Base-by-base conservation (phyloP, 1,140 invertebrate genomes). In the Hestina assimilis region DNA sequence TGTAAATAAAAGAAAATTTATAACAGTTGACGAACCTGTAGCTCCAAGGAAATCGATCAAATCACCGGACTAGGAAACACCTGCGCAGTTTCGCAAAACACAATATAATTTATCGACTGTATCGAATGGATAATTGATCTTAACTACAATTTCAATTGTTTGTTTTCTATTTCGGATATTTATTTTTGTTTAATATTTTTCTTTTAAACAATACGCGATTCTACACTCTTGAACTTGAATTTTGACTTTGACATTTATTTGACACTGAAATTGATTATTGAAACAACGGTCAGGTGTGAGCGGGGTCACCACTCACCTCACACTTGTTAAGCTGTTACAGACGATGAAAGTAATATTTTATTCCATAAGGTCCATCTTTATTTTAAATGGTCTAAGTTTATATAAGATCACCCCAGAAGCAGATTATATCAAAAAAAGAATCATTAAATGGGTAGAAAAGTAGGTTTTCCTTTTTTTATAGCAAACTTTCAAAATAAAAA, bases 171-270 rank as follows among this genome's bases (percentile, higher is more conserved):
- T 19, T 38, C 4, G 1, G 9, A 3, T 19, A n/a, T 14, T 17
- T 38, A 19, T 38, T 1, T 28, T 0, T 28, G 24, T n/a, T n/a
- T 38, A 38, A 9, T n/a, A 38, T 20, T 9, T 38, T 38, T 38
- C n/a, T 20, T 38, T 19, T 2, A 19, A 9, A 8, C 2, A 9
- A 19, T 17, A 17, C 28, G 5, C 28, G 11, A 11, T 19, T 8
- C 11, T 17, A 35, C 31, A 33, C 17, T 48, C 28, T 35, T 48
- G 45, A 48, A 48, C 45, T 48, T 48, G 45, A 40, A 40, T n/a
- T 15, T 19, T 42, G 24, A 35, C 40, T 38, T 43, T 45, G 52
- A 21, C 45, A 14, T 48, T n/a, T n/a, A n/a, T n/a, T 48, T 48
- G 45, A 48, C 29, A 48, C 28, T 9, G 54, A 21, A 31, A 15